Base-by-base conservation (phyloP, 2,888 invertebrate genomes). In the Tachystola acroxantha region DNA sequence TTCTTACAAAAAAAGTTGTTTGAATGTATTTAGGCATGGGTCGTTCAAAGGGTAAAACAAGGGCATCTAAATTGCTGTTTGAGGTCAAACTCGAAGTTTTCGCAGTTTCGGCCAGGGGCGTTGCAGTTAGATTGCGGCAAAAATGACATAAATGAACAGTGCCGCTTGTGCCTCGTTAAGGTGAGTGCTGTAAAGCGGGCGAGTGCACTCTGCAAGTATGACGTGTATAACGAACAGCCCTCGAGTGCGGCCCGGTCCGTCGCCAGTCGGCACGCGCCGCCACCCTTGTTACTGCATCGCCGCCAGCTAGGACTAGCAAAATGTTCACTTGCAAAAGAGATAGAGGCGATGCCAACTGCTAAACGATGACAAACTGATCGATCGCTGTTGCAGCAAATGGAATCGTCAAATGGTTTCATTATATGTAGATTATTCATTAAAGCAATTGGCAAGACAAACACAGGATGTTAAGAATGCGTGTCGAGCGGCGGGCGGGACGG, bases 211-310 rank as follows among this genome's bases (percentile, higher is more conserved):
- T 54, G 67, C 56, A 69, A 72, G 74, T 70, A 70, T 74, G 72
- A 73, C 70, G 73, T 74, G 72, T 67, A 74, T 81, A 82, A 80
- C 79, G 78, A 84, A 80, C 73, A 73, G 54, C 68, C 60, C 74
- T 77, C 64, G 68, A 77, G 72, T 61, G 64, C 65, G 58, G 62
- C 52, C 48, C 38, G 58, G 59, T 54, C 45, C 50, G 63, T 53
- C 57, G 62, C 51, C 64, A 53, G 63, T 49, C 64, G 66, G 72
- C 75, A 69, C 74, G 74, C 67, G 71, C 69, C 67, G 45, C 43
- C 64, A 42, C 54, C 63, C 68, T 69, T 62, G 61, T 69, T 63
- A 46, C 52, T 43, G 37, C 43, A 43, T 37, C 50, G 40, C 53
- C 58, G 50, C 27, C 42, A 50, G 39, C 52, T 45, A 40, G 43